Evolutionary conservation across 2,113 vertebrate genomes (phyloP).

Genomic region (Phocoena phocoena): DNA sequence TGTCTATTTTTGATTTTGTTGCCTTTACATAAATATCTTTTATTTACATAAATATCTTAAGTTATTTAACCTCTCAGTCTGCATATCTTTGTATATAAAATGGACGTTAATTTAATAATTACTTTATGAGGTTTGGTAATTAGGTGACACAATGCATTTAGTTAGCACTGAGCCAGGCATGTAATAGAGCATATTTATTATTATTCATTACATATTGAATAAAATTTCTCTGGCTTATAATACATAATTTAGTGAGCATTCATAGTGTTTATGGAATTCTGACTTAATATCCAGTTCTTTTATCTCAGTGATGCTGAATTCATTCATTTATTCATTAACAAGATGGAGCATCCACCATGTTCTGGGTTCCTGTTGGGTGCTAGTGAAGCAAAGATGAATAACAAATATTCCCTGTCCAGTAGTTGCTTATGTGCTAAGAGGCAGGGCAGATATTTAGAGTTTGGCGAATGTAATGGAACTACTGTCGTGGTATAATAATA

Average conservation of each 20-base stretch:
- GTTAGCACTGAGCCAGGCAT: not conserved
- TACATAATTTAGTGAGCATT: not conserved
- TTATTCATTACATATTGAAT: not conserved
- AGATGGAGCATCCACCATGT: not conserved
- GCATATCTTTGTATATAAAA: not conserved
- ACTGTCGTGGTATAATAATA: not conserved
- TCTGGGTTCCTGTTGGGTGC: not conserved
- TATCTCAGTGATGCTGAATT: not conserved
- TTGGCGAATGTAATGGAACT: not conserved
- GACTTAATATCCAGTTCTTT: not conserved
- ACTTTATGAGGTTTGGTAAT: not conserved
- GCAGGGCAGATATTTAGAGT: not conserved
- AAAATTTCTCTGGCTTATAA: not conserved
- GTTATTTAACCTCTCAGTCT: not conserved
- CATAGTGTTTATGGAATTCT: not conserved
- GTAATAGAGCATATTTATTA: not conserved
- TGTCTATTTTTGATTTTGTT: not conserved
- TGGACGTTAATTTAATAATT: not conserved
- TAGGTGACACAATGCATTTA: not conserved
- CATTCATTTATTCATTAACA: not conserved
- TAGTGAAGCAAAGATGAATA: not conserved
- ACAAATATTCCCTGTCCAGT: not conserved
- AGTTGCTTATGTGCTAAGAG: not conserved
- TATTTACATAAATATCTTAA: not conserved
- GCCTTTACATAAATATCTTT: not conserved